A percentile compares a stretch with the other conserved stretches of the same genome.
Evolutionary conservation across 2,113 vertebrate genomes (phyloP).

Genomic region (Eira barbara): DNA sequence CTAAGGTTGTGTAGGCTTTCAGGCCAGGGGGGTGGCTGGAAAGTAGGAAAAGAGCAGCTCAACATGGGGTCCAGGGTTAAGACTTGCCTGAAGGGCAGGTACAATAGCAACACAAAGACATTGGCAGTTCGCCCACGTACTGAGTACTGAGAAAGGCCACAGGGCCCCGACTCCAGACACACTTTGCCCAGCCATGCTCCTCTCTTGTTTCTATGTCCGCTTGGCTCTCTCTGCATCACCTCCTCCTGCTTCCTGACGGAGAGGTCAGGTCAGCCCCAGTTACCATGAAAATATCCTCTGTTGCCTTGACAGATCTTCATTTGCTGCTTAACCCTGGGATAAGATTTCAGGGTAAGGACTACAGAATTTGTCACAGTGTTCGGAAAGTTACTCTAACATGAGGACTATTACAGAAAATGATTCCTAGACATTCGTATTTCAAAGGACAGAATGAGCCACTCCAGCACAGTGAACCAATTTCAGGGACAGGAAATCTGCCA

Average conservation of each 20-base stretch:
- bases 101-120: not conserved
- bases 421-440: conserved; percentile 56
- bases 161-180: not conserved
- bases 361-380: not conserved
- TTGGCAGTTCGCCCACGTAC: not conserved
- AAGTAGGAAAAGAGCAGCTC: conserved; percentile 23
- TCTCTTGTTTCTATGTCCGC: not conserved
- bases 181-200: not conserved
- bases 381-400: conserved; percentile 27
- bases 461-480: conserved; percentile 32
- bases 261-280: not conserved
- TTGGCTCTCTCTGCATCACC: not conserved
- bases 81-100: not conserved
- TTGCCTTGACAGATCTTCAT: conserved; percentile 25
- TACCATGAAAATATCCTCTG: not conserved
- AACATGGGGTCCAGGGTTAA: not conserved
- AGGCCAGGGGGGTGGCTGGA: not conserved
- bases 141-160: not conserved
- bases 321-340: not conserved
- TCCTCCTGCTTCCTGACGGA: not conserved
- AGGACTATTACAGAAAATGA: conserved; percentile 40
- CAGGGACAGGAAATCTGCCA: conserved; percentile 42
- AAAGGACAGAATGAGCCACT: conserved; percentile 49
- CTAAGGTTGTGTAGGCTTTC: not conserved
- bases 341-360: conserved; percentile 26